Evolutionary conservation across 2,888 invertebrate genomes (phyloP).

Genomic region (Metellina segmentata): DNA sequence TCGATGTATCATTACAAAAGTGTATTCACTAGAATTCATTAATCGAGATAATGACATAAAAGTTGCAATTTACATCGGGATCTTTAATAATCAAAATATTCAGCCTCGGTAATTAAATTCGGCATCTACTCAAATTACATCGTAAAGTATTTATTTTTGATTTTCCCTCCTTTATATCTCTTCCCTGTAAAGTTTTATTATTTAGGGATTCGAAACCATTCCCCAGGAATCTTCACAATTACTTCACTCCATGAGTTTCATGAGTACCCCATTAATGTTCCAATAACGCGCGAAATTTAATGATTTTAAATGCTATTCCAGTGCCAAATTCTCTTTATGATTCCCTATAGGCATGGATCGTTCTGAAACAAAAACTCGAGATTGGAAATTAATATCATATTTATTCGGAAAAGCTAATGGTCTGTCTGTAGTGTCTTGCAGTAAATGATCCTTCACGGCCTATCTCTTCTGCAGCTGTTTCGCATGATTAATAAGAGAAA

Average conservation of each 20-base stretch:
- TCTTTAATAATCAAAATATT: background rate
- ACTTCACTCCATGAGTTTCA: background rate
- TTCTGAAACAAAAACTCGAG: background rate
- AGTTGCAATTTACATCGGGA: constrained; percentile 18
- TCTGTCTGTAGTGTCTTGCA: background rate
- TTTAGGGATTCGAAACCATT: background rate
- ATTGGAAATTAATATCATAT: constrained; percentile 30
- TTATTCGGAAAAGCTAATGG: constrained; percentile 18
- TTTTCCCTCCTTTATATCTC: background rate
- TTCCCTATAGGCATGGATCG: background rate
- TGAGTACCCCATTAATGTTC: background rate
- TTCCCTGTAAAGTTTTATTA: constrained; percentile 10
- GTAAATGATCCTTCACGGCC: constrained; percentile 11
- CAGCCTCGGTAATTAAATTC: background rate
- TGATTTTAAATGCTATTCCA: background rate
- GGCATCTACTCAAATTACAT: background rate
- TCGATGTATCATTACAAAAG: background rate
- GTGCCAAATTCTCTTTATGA: background rate
- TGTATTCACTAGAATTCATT: constrained; percentile 22
- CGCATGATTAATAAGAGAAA: constrained; percentile 17
- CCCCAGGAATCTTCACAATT: background rate
- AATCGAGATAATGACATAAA: constrained; percentile 34
- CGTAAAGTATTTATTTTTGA: background rate
- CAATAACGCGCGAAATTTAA: constrained; percentile 11
- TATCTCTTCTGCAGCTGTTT: background rate